Conservation (phyloP, 2,797 vertebrate genomes). For the Euphonia xanthogaster region DNA sequence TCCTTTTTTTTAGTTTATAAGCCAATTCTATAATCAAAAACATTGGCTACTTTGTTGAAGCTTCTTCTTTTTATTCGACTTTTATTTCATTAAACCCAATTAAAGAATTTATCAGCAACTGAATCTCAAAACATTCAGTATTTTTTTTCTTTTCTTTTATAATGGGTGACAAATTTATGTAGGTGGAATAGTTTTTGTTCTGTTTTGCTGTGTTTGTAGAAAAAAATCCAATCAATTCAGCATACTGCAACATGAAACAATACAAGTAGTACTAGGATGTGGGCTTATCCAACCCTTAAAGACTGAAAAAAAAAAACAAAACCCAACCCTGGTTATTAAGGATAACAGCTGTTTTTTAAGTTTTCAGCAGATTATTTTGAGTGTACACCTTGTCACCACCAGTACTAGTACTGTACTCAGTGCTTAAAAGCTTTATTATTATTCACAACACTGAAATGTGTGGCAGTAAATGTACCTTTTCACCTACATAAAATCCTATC, state of each 20-base stretch:
- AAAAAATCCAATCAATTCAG: not conserved
- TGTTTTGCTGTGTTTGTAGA: not conserved
- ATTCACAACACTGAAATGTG: not conserved
- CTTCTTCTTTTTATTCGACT: not conserved
- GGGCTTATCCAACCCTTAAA: not conserved
- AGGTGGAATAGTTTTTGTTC: not conserved
- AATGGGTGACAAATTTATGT: not conserved
- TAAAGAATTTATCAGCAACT: not conserved
- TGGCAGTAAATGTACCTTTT: not conserved
- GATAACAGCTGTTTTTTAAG: not conserved
- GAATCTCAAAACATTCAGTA: not conserved
- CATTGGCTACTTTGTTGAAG: not conserved
- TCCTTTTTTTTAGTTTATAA: not conserved
- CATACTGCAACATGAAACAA: not conserved
- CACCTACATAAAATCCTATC: not conserved
- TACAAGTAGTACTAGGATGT: not conserved
- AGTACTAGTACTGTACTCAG: not conserved
- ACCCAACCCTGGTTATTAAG: not conserved
- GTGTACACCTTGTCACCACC: not conserved
- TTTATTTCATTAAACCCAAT: not conserved
- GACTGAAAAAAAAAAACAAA: not conserved
- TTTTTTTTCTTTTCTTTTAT: not conserved
- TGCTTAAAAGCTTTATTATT: not conserved
- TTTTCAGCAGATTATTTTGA: not conserved
- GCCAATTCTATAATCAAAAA: not conserved